Conservation (phyloP, 2,888 invertebrate genomes). For the Phengaris alcon region DNA sequence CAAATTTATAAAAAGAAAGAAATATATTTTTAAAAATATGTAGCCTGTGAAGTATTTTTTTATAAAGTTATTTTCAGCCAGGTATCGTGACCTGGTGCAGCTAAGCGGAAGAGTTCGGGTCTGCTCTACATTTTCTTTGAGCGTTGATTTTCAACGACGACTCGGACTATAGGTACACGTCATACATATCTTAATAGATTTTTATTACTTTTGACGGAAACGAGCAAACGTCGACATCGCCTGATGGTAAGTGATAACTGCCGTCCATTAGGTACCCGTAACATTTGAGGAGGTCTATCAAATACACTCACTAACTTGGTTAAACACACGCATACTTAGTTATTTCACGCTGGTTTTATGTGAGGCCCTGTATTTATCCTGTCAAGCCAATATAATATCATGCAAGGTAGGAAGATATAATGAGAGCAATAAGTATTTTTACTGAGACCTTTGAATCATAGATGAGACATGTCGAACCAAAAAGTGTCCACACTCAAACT, state of each 20-base stretch:
- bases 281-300: neutral
- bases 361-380: too few relatives aligned
- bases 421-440: too few relatives aligned
- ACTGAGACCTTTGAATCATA: too few relatives aligned
- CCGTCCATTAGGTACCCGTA: neutral
- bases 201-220: neutral
- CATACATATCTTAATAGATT: neutral
- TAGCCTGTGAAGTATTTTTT: neutral
- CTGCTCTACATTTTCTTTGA: conserved; percentile 12
- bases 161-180: neutral
- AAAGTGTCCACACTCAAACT: too few relatives aligned
- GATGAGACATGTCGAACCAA: too few relatives aligned
- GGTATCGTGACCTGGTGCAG: neutral
- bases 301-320: too few relatives aligned
- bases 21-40: neutral
- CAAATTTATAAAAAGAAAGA: neutral
- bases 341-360: too few relatives aligned
- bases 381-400: too few relatives aligned
- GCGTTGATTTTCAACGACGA: neutral
- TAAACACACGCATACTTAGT: too few relatives aligned
- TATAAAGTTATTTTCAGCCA: neutral
- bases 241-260: neutral
- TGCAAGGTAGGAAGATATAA: too few relatives aligned
- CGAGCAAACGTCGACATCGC: neutral
- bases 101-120: neutral